phyloP scores from a whole-genome alignment of 92 coral and sea anemone species.

The Umimayanthus kanabou region DNA sequence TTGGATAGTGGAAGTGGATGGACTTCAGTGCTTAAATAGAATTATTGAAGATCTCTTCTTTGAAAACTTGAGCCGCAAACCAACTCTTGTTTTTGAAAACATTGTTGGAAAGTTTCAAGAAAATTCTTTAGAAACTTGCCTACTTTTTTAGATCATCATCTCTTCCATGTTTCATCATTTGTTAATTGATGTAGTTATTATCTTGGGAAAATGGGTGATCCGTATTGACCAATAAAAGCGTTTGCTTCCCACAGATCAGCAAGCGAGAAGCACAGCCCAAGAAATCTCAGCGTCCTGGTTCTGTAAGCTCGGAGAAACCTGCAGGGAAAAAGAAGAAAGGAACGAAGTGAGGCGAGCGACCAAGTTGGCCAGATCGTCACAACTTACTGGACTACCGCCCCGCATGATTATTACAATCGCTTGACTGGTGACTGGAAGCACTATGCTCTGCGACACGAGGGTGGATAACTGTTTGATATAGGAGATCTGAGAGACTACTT shows the following conservation, averaged over 20 bases:
- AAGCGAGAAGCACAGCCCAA: conserved; percentile 94
- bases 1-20: too few species aligned
- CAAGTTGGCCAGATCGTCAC: not conserved
- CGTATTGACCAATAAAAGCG: not conserved
- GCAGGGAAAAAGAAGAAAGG: conserved; percentile 87
- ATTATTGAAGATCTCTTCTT: too few species aligned
- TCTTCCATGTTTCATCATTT: too few species aligned
- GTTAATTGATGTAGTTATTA: too few species aligned
- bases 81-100: too few species aligned
- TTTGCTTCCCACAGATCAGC: conserved; percentile 59
- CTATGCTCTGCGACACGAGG: not conserved
- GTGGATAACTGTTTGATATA: not conserved
- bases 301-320: conserved; percentile 86
- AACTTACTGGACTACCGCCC: not conserved
- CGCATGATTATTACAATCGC: not conserved
- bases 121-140: too few species aligned
- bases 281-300: conserved; percentile 85
- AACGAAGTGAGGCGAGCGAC: conserved; percentile 45
- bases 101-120: too few species aligned
- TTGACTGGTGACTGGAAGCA: too few species aligned
- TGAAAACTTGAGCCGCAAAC: too few species aligned
- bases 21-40: too few species aligned
- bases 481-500: not conserved
- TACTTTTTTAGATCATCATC: too few species aligned
- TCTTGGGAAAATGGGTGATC: too few species aligned